A percentile compares a stretch with the other conserved stretches of the same genome.
Conservation (phyloP, 2,888 invertebrate species). For the Loripinus fragilis region DNA sequence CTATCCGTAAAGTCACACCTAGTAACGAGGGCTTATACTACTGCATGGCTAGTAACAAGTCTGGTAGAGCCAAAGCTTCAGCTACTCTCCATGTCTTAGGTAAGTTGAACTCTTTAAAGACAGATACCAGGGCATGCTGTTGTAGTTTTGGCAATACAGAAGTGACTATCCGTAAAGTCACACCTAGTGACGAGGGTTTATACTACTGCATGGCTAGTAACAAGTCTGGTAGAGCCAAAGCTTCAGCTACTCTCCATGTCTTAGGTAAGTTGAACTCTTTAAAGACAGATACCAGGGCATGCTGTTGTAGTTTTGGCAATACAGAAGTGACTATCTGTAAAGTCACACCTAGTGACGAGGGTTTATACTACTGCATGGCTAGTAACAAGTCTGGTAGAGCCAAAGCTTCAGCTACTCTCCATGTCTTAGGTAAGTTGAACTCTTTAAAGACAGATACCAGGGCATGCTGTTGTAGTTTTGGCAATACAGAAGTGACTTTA, state of each 20-base stretch:
- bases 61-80: conserved; percentile 87
- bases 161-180: conserved; percentile 93
- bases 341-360: conserved; percentile 90
- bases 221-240: conserved; percentile 90
- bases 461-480: too few relatives aligned
- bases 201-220: conserved; percentile 96
- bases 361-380: conserved; percentile 94
- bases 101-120: too few relatives aligned
- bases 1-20: conserved; percentile 92
- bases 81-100: conserved; percentile 79
- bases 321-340: conserved; percentile 94
- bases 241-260: conserved; percentile 78
- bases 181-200: conserved; percentile 91
- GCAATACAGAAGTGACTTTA: conserved; percentile 90
- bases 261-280: conserved; percentile 75
- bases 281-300: too few relatives aligned
- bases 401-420: conserved; percentile 79
- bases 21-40: conserved; percentile 93
- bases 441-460: too few relatives aligned
- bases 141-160: conserved; percentile 93
- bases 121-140: too few relatives aligned
- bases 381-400: conserved; percentile 94
- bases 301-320: conserved; percentile 92
- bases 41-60: conserved; percentile 95
- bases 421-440: conserved; percentile 76